These are phyloP conservation scores for Spermophilus dauricus DNA, from an alignment of 2,113 vertebrate genomes.

Conservation along the genomic window DNA sequence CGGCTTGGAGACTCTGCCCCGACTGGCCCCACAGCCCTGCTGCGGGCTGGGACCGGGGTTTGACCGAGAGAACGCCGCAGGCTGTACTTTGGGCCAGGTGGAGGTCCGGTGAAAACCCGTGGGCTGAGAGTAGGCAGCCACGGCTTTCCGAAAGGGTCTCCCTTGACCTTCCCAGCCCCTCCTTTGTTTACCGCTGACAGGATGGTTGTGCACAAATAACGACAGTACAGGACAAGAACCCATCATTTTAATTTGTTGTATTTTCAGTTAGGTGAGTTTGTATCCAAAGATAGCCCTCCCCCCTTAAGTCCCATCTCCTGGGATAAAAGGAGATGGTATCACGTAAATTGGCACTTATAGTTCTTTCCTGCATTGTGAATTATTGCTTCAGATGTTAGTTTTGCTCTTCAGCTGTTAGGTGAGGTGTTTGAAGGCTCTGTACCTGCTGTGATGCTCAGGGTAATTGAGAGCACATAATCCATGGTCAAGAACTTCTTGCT, in stretches of 20 bases:
- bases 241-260: not conserved
- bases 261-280: not conserved
- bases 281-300: not conserved
- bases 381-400: conserved; percentile 19
- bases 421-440: not conserved
- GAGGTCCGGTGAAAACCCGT: not conserved
- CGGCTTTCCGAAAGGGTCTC: not conserved
- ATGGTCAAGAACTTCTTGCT: not conserved
- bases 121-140: not conserved
- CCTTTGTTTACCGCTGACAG: not conserved
- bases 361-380: not conserved
- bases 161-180: fast-evolving
- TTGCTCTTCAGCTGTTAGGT: not conserved
- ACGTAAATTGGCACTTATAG: not conserved
- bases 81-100: not conserved
- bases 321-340: not conserved
- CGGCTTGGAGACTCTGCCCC: not conserved
- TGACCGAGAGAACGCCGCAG: not conserved
- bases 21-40: not conserved
- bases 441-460: not conserved
- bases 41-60: not conserved
- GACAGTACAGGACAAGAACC: not conserved
- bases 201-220: not conserved
- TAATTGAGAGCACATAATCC: not conserved
- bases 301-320: not conserved